Conservation (phyloP, 2,797 vertebrate genomes). For the Melopsittacus undulatus region DNA sequence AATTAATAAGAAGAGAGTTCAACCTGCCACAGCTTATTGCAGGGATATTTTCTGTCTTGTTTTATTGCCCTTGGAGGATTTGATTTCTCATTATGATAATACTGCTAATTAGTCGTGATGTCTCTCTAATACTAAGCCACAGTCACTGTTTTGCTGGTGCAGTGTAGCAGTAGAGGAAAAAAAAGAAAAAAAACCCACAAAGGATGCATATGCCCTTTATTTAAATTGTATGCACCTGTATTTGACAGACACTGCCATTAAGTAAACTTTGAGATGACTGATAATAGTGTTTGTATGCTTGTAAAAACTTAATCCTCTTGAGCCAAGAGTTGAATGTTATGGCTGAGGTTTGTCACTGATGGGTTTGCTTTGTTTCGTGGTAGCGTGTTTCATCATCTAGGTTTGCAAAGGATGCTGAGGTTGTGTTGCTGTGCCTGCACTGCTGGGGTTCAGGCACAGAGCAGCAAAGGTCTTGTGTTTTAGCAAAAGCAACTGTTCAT, state of each 20-base stretch:
- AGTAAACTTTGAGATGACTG: neutral
- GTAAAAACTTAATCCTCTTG: neutral
- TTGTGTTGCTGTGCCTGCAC: neutral
- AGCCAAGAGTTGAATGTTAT: neutral
- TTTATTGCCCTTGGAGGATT: conserved; percentile 23
- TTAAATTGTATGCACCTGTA: neutral
- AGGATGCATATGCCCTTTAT: neutral
- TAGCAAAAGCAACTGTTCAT: neutral
- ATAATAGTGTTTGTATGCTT: neutral
- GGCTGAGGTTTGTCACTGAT: neutral
- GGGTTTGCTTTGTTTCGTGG: neutral
- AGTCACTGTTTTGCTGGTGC: neutral
- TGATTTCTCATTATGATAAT: conserved; percentile 27
- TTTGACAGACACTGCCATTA: neutral
- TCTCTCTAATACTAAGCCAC: neutral
- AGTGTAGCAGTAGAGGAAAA: neutral
- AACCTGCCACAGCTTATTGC: conserved; percentile 19
- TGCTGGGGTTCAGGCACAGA: neutral
- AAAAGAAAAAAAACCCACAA: too few relatives aligned
- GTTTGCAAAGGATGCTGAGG: neutral
- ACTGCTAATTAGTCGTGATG: conserved; percentile 16
- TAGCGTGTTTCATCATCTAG: accelerated
- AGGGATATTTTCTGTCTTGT: neutral
- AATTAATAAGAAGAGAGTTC: conserved; percentile 17
- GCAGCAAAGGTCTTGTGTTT: neutral